Conservation (phyloP, 2,113 vertebrate species). For the Galbula dea region DNA sequence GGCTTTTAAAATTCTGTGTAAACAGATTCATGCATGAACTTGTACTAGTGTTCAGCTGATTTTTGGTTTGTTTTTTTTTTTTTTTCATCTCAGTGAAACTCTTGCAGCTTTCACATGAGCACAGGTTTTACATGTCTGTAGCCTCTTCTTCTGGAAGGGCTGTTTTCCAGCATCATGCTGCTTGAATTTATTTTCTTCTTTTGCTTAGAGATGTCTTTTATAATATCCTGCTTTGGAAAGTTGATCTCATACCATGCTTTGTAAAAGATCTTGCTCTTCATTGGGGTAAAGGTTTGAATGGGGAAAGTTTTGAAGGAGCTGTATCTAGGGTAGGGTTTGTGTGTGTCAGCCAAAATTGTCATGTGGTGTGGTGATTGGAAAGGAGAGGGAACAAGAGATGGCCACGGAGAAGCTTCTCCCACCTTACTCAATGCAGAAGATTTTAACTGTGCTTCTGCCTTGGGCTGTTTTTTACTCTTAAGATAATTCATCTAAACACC, state of each 20-base stretch:
- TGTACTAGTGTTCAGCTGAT: not conserved
- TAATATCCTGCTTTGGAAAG: not conserved
- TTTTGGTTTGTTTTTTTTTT: not conserved
- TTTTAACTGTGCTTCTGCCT: not conserved
- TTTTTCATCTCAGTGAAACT: not conserved
- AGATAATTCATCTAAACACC: not conserved
- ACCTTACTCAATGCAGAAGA: not conserved
- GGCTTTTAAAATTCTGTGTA: not conserved
- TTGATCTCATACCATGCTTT: not conserved
- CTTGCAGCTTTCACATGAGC: not conserved
- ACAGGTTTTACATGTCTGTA: not conserved
- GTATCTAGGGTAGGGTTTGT: not conserved
- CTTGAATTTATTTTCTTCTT: not conserved
- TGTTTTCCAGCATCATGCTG: not conserved
- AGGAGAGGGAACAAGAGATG: not conserved
- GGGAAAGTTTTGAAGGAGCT: not conserved
- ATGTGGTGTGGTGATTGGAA: not conserved
- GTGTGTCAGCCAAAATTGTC: not conserved
- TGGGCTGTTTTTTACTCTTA: not conserved
- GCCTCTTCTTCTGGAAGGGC: not conserved
- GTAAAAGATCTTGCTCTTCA: not conserved
- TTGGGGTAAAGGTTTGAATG: not conserved
- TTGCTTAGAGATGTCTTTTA: not conserved
- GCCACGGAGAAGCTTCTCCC: not conserved
- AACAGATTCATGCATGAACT: not conserved